phyloP scores from a whole-genome alignment of 2,888 invertebrate genomes.

The Volucella inanis region DNA sequence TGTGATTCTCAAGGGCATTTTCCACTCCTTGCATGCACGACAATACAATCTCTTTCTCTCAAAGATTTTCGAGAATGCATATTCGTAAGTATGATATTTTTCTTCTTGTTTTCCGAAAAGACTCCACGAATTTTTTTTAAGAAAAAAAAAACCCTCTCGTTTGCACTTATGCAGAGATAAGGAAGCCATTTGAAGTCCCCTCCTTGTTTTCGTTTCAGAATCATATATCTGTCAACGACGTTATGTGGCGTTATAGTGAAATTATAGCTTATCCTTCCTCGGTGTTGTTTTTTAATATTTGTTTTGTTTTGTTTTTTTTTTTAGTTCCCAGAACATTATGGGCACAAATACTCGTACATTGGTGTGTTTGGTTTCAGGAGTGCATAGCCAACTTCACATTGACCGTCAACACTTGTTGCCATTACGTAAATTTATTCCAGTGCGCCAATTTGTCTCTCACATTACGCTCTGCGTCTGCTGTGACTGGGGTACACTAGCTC shows the following conservation, averaged over 20 bases:
- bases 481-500: slow-evolving; percentile 24
- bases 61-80: background rate
- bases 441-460: slow-evolving; percentile 75
- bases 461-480: slow-evolving; percentile 42
- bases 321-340: slow-evolving; percentile 67
- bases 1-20: slow-evolving; percentile 58
- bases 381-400: slow-evolving; percentile 18
- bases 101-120: background rate
- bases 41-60: background rate
- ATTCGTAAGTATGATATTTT: background rate
- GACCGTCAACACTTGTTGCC: slow-evolving; percentile 74
- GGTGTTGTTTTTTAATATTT: slow-evolving; percentile 3
- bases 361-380: slow-evolving; percentile 33
- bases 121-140: background rate
- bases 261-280: slow-evolving; percentile 45
- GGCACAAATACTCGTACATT: slow-evolving; percentile 14
- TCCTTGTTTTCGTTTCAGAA: slow-evolving; percentile 64
- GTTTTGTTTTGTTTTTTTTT: no score
- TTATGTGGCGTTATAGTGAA: slow-evolving; percentile 68
- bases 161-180: slow-evolving; percentile 63
- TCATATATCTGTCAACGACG: slow-evolving; percentile 69
- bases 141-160: slow-evolving; percentile 1
- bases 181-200: slow-evolving; percentile 68
- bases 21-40: background rate
- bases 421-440: slow-evolving; percentile 72